phyloP scores from a whole-genome alignment of 2,113 vertebrate species.

The Camelus bactrianus region DNA sequence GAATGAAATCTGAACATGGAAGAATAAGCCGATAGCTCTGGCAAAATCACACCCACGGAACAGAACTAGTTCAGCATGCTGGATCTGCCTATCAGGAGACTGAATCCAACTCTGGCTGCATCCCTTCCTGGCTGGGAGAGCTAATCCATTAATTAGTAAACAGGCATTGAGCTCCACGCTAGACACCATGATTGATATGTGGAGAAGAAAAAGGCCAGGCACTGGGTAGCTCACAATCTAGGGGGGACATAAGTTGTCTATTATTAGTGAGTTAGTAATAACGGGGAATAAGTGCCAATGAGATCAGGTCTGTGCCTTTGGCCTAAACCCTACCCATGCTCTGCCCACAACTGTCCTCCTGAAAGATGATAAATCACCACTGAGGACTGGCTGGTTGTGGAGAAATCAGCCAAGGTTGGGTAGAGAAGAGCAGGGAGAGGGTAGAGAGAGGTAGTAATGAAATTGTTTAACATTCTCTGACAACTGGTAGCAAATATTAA shows the following conservation, averaged over 20 bases:
- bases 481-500: not conserved
- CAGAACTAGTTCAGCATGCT: not conserved
- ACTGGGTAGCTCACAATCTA: not conserved
- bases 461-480: not conserved
- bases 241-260: too few species aligned
- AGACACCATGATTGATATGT: accelerated
- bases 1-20: not conserved
- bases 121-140: not conserved
- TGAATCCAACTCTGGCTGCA: not conserved
- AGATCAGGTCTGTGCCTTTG: not conserved
- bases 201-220: not conserved
- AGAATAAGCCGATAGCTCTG: not conserved
- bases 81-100: not conserved
- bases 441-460: not conserved
- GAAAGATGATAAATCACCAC: not conserved
- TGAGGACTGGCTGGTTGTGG: not conserved
- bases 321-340: not conserved
- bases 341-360: not conserved
- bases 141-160: not conserved
- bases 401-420: not conserved
- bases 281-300: not conserved
- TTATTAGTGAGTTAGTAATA: not conserved
- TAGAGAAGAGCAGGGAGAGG: not conserved
- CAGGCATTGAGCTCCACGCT: not conserved
- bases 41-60: accelerated